Evolutionary conservation across 2,797 vertebrate genomes (phyloP).

Genomic region (Malacoraja senta): DNA sequence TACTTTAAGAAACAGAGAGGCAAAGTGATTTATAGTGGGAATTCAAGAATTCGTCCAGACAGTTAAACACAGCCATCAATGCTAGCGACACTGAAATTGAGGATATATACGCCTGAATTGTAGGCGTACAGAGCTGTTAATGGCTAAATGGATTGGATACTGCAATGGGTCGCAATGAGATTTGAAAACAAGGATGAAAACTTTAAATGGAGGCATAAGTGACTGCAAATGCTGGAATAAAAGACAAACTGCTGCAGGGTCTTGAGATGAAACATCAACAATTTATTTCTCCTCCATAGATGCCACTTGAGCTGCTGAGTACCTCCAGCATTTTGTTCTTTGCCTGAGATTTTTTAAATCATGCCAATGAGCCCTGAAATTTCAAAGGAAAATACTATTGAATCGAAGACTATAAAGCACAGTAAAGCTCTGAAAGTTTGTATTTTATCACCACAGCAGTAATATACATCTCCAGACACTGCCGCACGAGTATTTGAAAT

Average conservation of each 20-base stretch:
- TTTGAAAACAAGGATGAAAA: slow-evolving; percentile 7
- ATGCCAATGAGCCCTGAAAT: not conserved
- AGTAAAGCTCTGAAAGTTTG: not conserved
- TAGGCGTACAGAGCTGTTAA: not conserved
- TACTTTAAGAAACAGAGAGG: no score
- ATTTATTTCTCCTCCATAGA: no score
- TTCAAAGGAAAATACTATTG: not conserved
- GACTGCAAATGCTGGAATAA: no score
- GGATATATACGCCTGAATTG: not conserved
- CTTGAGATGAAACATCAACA: no score
- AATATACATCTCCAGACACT: not conserved
- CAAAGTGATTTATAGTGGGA: no score
- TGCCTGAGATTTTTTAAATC: no score
- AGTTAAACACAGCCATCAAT: not conserved
- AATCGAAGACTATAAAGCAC: not conserved
- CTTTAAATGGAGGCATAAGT: not conserved
- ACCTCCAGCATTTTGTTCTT: no score
- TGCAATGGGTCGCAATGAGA: not conserved
- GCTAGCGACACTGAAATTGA: not conserved
- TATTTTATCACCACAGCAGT: not conserved
- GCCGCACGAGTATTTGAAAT: not conserved
- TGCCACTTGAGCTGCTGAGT: no score
- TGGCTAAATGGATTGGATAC: not conserved
- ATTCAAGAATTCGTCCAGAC: not conserved
- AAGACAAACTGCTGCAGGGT: no score